Base-by-base conservation (phyloP, 92 coral and sea anemone genomes). In the Actinostola sp. region DNA sequence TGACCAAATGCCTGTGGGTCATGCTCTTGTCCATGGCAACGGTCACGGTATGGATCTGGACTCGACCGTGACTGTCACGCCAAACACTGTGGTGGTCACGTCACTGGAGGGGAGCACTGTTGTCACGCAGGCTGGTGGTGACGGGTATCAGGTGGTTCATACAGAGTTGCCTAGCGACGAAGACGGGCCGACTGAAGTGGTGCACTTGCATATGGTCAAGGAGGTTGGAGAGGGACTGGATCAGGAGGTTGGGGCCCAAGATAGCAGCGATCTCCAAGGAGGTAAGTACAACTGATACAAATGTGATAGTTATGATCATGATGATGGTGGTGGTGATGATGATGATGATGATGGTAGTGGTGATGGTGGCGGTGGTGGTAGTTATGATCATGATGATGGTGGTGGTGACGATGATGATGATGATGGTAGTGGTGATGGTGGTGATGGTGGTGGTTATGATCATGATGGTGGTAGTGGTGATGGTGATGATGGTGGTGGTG, bases 51-150 rank as follows among this genome's bases (percentile, higher is more conserved):
- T 91, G n/a, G 97, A 91, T 58, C 71, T 91, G 62, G 74, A 77
- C 0, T 35, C 86, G 12, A 75, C 72, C 21, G 94, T 89, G 25
- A 87, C 82, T 49, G 94, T 89, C 9, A 89, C 86, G 3, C 92
- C 97, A 32, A 92, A 87, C 66, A 87, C 97, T 21, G 92, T 91
- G 46, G 96, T 90, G 15, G 97, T 91, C 80, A 87, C 97, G 42
- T 87, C 96, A 34, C 73, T 90, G 34, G 96, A 86, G 64, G 96
- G 92, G 5, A 63, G 74, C 31, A 69, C 92, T 4, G 75, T 86
- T 36, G 92, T 86, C 54, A 70, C 92, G 33, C 84, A 76, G 29
- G 76, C 88, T 2, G 27, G 78, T 10, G 82, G 70, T 5, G 92
- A 51, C 31, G 34, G 61, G 17, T 68, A 30, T 23, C 74, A 68